Evolutionary conservation across 2,888 invertebrate genomes (phyloP).

Genomic region (Parnassius apollo): DNA sequence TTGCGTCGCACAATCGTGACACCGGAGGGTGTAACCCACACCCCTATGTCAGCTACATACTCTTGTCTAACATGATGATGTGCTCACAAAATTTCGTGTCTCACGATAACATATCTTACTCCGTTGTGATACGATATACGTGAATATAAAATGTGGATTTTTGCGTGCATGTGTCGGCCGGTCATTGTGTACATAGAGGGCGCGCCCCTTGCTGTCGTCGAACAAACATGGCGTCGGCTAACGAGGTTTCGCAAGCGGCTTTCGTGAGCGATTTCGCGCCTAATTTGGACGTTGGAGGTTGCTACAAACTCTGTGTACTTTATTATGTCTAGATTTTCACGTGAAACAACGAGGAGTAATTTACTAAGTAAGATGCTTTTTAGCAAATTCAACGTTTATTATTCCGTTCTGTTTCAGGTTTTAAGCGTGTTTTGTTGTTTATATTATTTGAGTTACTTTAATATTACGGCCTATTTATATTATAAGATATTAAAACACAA

Average conservation of each 20-base stretch:
- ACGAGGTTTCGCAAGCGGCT: constrained; percentile 74
- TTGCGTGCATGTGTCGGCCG: constrained; percentile 33
- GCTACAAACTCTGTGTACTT: constrained; percentile 40
- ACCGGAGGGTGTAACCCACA: constrained; percentile 71
- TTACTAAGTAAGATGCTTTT: constrained; percentile 35
- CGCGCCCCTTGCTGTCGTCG: constrained; percentile 75
- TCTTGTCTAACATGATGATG: constrained; percentile 49
- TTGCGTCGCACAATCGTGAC: constrained; percentile 71
- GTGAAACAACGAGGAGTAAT: constrained; percentile 36
- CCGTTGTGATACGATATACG: constrained; percentile 30
- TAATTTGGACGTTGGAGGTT: constrained; percentile 60
- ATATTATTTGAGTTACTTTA: too few species aligned
- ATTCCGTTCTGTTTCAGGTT: too few species aligned
- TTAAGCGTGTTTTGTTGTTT: too few species aligned
- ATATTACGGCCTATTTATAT: too few species aligned
- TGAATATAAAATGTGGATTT: constrained; percentile 21
- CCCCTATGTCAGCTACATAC: constrained; percentile 65
- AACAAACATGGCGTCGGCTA: constrained; percentile 77
- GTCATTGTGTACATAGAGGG: constrained; percentile 76
- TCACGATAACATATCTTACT: constrained; percentile 42
- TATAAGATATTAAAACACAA: too few species aligned
- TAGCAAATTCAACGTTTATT: too few species aligned
- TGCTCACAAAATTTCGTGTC: constrained; percentile 30
- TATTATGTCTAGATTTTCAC: constrained; percentile 51
- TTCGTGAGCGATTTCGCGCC: constrained; percentile 79